Conservation (phyloP, 2,888 invertebrate genomes). For the Plagiodera versicolora region DNA sequence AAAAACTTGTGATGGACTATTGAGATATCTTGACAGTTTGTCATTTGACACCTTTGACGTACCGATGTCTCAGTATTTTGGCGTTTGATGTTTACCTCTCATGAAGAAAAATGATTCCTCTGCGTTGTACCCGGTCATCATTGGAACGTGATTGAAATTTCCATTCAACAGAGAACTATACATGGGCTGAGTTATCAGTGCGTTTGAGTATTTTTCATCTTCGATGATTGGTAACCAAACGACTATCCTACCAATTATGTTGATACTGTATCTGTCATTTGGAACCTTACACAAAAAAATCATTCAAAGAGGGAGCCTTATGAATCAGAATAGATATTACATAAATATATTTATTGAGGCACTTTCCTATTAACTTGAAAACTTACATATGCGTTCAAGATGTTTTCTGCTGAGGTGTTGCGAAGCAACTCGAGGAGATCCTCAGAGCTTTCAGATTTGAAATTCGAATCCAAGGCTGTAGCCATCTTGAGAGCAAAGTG, state of each 20-base stretch:
- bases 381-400: constrained; percentile 13
- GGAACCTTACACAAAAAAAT: constrained; percentile 16
- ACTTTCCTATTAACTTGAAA: too few relatives aligned
- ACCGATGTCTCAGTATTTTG: too few relatives aligned
- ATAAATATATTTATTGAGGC: background rate
- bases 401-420: constrained; percentile 14
- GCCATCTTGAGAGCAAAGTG: constrained; percentile 22
- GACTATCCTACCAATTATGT: constrained; percentile 15
- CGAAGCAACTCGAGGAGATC: constrained; percentile 16
- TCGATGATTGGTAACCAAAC: constrained; percentile 26
- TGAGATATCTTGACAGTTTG: too few relatives aligned
- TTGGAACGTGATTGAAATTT: constrained; percentile 22
- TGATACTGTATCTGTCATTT: constrained; percentile 14
- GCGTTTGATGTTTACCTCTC: constrained; percentile 10
- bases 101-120: constrained; percentile 24
- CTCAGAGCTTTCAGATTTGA: constrained; percentile 14
- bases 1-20: too few relatives aligned
- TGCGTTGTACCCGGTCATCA: constrained; percentile 23
- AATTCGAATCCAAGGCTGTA: constrained; percentile 6
- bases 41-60: too few relatives aligned
- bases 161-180: constrained; percentile 18
- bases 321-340: too few relatives aligned
- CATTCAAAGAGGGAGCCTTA: too few relatives aligned
- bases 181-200: constrained; percentile 19
- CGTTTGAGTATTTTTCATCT: constrained; percentile 6